Evolutionary conservation across 2,797 vertebrate species (phyloP).

Genomic region (Micrastur ruficollis): DNA sequence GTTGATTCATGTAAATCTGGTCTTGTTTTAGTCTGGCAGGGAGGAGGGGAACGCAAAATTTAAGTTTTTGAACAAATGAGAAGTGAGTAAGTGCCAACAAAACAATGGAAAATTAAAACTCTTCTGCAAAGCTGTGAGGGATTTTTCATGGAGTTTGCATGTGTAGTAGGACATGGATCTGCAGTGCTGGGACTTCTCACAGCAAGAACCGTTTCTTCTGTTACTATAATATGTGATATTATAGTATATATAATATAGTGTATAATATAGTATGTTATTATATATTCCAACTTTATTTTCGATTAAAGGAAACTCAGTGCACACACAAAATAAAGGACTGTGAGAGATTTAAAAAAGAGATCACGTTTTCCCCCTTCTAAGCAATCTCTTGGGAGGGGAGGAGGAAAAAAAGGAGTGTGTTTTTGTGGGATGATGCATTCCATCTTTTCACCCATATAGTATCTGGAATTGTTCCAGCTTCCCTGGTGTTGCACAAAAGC

Average conservation of each 20-base stretch:
- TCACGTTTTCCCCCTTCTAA: background rate
- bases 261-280: no score
- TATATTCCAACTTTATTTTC: background rate
- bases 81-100: background rate
- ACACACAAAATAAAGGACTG: slow-evolving; percentile 3
- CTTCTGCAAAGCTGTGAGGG: background rate
- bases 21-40: background rate
- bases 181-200: background rate
- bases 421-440: slow-evolving; percentile 58
- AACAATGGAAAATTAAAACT: background rate
- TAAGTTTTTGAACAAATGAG: background rate
- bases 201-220: background rate
- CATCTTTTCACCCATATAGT: slow-evolving; percentile 55
- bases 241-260: no score
- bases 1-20: slow-evolving; percentile 3
- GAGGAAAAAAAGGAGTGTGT: slow-evolving; percentile 9
- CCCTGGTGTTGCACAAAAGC: slow-evolving; percentile 35
- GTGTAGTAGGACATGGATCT: background rate
- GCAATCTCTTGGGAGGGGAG: background rate
- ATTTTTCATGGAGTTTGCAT: background rate
- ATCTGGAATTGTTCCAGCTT: slow-evolving; percentile 54
- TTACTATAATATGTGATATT: slow-evolving; percentile 5
- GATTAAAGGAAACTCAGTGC: background rate
- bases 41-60: background rate
- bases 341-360: slow-evolving; percentile 5